phyloP scores from a whole-genome alignment of 1,140 invertebrate genomes.

The Gonioctena quinquepunctata region DNA sequence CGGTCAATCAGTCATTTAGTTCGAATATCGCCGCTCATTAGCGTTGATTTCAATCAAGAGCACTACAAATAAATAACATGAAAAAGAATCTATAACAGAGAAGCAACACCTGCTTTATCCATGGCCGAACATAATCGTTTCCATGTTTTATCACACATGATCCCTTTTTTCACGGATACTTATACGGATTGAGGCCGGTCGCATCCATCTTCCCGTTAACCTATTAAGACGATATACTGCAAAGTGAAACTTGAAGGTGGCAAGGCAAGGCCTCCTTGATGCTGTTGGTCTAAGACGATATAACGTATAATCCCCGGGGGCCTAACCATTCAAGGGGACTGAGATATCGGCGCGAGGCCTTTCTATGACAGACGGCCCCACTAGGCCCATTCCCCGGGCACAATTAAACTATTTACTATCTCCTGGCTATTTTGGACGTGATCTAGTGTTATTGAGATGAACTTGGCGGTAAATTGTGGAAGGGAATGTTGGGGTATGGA shows the following conservation, averaged over 20 bases:
- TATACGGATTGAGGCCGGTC: not conserved
- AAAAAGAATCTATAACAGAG: too few relatives aligned
- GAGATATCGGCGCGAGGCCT: conserved; percentile 8
- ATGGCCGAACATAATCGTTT: too few relatives aligned
- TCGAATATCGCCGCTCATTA: too few relatives aligned
- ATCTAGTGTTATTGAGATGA: conserved; percentile 4
- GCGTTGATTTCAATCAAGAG: too few relatives aligned
- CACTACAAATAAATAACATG: too few relatives aligned
- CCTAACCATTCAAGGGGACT: conserved; percentile 21
- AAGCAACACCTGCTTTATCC: too few relatives aligned
- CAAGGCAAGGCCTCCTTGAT: conserved; percentile 4
- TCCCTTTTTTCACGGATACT: not conserved
- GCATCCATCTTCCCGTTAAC: conserved; percentile 4
- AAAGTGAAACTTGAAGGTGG: conserved; percentile 30
- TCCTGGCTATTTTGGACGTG: conserved; percentile 6
- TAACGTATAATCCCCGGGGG: conserved; percentile 29
- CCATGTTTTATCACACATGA: too few relatives aligned
- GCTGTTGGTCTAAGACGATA: conserved; percentile 27
- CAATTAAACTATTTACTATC: conserved; percentile 23
- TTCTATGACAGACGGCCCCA: conserved; percentile 25
- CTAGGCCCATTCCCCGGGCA: conserved; percentile 9
- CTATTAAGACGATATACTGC: conserved; percentile 32
- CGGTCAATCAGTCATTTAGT: too few relatives aligned
- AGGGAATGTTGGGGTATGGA: too few relatives aligned
- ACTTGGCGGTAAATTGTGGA: not conserved